Evolutionary conservation across 2,113 vertebrate species (phyloP), one percentile per base, ranked within the genome.

Genomic region (Spheniscus mendiculus): DNA sequence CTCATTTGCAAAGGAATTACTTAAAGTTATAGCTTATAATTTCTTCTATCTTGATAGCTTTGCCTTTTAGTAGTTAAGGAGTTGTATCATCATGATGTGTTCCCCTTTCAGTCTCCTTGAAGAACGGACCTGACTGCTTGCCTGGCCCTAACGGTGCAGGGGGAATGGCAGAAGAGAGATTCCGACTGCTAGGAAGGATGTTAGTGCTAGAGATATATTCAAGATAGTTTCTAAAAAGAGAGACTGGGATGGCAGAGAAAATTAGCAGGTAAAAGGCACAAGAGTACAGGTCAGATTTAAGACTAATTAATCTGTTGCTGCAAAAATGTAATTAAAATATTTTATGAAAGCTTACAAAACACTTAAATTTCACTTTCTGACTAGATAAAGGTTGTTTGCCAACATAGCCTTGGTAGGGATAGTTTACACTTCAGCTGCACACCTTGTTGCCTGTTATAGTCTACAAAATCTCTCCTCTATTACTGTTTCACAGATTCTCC

Each of bases 131-230:
- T 85, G 71, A 11, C 42, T 34, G 93, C 78, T 92, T 80, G 32
- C 63, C 26, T 44, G 87, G 95, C 87, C 83, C 96, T 91, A 71
- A 11, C 0, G 3, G 66, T 8, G 62, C 22, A 23, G 55, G 34
- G 58, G 56, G 21, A n/a, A 11, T 1, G 34, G 6, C 32, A 36
- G 55, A 2, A 9, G 36, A 11, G 52, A 52, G 18, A 5, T 8
- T 21, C 34, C 0, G 1, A 7, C 52, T 0, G n/a, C 6, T 14
- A 21, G 70, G 67, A 11, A 15, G 71, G 82, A 3, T 8, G 19
- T 7, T 6, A 2, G 34, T 15, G 27, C 66, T 16, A 6, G 16
- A 6, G 67, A 42, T 42, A 4, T 2, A 21, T 66, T 65, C 42
- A 4, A 2, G 34, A 58, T 11, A 11, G 32, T 15, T 10, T 3